These are phyloP conservation scores for Venustaconcha ellipsiformis DNA, from an alignment of 1,140 invertebrate genomes.

Conservation along the genomic window DNA sequence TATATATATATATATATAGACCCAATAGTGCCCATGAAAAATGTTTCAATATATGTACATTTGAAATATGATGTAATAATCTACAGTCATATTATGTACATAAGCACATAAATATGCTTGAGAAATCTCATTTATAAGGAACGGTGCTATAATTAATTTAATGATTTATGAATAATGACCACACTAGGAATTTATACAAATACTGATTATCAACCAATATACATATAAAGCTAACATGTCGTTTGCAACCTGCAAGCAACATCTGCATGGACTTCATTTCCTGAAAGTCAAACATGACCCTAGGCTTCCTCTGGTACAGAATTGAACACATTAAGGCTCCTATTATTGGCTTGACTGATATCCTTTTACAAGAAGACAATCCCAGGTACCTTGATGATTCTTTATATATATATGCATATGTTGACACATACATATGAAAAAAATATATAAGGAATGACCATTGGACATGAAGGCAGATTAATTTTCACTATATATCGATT, in stretches of 20 bases:
- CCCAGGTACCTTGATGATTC: too few relatives aligned
- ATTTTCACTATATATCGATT: too few relatives aligned
- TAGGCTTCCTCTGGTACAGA: constrained; percentile 1
- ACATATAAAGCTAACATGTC: constrained; percentile 2
- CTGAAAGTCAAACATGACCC: constrained; percentile 10
- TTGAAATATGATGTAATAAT: background rate
- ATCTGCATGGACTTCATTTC: constrained; percentile 13
- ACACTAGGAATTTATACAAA: background rate
- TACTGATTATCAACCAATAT: background rate
- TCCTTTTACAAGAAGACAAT: background rate
- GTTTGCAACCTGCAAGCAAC: constrained; percentile 21
- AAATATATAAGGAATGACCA: too few relatives aligned
- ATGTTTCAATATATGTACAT: background rate
- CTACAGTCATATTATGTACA: background rate
- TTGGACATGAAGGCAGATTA: too few relatives aligned
- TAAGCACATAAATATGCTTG: background rate
- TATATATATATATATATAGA: too few relatives aligned
- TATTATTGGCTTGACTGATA: background rate
- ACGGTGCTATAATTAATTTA: too few relatives aligned
- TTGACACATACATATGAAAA: too few relatives aligned
- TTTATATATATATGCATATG: background rate
- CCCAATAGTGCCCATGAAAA: too few relatives aligned
- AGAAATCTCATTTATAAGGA: background rate
- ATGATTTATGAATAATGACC: background rate
- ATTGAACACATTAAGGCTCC: constrained; percentile 3